Conservation (phyloP, 2,888 invertebrate species). For the Lasiommata megera region DNA sequence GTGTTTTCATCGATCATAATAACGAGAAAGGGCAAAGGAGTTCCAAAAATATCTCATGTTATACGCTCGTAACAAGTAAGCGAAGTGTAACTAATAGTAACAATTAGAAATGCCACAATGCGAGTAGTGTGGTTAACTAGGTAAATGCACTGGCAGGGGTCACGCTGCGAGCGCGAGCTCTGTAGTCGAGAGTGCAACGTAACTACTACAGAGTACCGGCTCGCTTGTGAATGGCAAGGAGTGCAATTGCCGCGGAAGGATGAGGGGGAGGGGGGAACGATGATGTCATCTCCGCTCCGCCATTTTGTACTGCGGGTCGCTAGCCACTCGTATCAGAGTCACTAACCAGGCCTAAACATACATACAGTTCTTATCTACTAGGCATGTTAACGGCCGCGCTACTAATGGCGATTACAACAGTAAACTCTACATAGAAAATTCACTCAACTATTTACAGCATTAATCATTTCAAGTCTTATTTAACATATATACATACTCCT, state of each 20-base stretch:
- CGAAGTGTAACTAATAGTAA: background rate
- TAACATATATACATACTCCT: no score
- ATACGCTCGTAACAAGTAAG: no score
- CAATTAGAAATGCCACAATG: background rate
- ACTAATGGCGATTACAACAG: no score
- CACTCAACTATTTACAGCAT: no score
- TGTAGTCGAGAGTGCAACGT: slow-evolving; percentile 50
- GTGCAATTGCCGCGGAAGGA: slow-evolving; percentile 35
- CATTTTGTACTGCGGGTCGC: slow-evolving; percentile 42
- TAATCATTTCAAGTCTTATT: no score
- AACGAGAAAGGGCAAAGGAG: no score
- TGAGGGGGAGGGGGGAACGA: slow-evolving; percentile 42
- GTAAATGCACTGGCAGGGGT: slow-evolving; percentile 47
- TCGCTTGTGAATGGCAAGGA: slow-evolving; percentile 53
- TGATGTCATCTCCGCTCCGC: slow-evolving; percentile 64
- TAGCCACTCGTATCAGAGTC: slow-evolving; percentile 25
- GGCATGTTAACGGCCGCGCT: no score
- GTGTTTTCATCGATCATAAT: no score
- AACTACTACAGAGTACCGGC: slow-evolving; percentile 35
- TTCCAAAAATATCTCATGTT: no score
- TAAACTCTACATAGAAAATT: no score
- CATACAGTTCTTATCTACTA: no score
- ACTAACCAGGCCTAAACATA: background rate
- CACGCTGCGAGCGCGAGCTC: slow-evolving; percentile 37
- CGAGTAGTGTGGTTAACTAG: slow-evolving; percentile 32